Evolutionary conservation across 2,113 vertebrate genomes (phyloP).

Genomic region (Burhinus bistriatus): DNA sequence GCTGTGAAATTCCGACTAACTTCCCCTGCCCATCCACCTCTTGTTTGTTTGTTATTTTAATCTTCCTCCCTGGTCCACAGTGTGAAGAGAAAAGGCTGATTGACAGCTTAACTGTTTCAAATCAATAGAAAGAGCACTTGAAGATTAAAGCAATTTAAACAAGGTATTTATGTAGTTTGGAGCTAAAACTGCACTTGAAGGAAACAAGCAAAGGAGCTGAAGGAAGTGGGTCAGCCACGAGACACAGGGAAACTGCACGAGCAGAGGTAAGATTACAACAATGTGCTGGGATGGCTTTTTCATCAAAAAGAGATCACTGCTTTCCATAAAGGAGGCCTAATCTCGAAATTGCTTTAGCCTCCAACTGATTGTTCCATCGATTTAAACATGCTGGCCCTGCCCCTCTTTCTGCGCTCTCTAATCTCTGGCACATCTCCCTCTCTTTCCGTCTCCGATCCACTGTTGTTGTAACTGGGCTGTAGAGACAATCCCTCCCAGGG

Average conservation of each 20-base stretch:
- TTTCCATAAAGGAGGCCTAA: conserved; percentile 64
- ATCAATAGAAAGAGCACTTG: conserved; percentile 70
- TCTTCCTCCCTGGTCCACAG: conserved; percentile 48
- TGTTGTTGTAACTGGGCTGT: fast-evolving
- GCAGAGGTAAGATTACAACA: conserved; percentile 63
- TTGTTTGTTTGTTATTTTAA: conserved; percentile 79
- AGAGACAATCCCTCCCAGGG: too few species aligned
- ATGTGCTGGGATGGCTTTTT: conserved; percentile 52
- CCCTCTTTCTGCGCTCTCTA: background rate
- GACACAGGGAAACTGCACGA: background rate
- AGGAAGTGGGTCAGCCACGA: conserved; percentile 74
- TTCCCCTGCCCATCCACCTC: background rate
- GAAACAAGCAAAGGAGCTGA: conserved; percentile 55
- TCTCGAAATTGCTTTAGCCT: conserved; percentile 71
- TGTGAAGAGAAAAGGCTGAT: conserved; percentile 66
- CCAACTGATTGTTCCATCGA: conserved; percentile 72
- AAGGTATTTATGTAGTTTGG: conserved; percentile 70
- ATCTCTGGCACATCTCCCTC: background rate
- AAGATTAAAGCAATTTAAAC: conserved; percentile 76
- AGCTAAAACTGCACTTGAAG: conserved; percentile 75
- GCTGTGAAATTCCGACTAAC: conserved; percentile 24
- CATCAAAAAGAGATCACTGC: conserved; percentile 63
- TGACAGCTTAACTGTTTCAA: conserved; percentile 74
- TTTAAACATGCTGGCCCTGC: conserved; percentile 39
- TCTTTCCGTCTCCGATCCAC: background rate